Percentiles rank a stretch among this genome's conserved stretches.
Conservation (phyloP, 2,888 invertebrate genomes). For the Hirtodrosophila duncani region DNA sequence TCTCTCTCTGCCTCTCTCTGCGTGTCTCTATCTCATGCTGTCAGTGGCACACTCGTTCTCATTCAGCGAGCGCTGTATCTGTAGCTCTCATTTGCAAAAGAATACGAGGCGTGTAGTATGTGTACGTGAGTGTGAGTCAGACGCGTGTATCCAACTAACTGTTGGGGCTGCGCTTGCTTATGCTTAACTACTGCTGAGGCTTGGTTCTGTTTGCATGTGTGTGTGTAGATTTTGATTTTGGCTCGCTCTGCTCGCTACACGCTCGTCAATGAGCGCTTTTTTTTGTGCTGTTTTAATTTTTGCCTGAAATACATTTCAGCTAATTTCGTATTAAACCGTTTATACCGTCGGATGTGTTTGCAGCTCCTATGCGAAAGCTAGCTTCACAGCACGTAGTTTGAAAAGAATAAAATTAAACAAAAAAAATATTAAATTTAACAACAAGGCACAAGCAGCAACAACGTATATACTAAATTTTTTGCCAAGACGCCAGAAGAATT, state of each 20-base stretch:
- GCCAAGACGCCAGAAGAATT: too few species aligned
- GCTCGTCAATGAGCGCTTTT: slow-evolving; percentile 55
- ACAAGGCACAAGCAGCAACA: too few species aligned
- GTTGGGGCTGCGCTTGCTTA: slow-evolving; percentile 43
- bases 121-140: slow-evolving; percentile 14
- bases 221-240: slow-evolving; percentile 9
- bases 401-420: slow-evolving; percentile 1
- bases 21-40: neutral
- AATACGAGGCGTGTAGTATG: slow-evolving; percentile 18
- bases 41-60: slow-evolving; percentile 7
- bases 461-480: too few species aligned
- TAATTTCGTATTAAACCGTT: slow-evolving; percentile 77
- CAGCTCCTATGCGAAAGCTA: slow-evolving; percentile 64
- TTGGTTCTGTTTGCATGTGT: slow-evolving; percentile 5
- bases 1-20: slow-evolving; percentile 28
- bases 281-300: slow-evolving; percentile 66
- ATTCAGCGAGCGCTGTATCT: slow-evolving; percentile 1
- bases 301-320: slow-evolving; percentile 75
- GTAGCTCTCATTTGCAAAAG: slow-evolving; percentile 17
- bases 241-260: slow-evolving; percentile 8
- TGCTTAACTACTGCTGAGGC: slow-evolving; percentile 5
- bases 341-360: slow-evolving; percentile 74
- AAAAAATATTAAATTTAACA: too few species aligned
- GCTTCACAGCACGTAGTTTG: slow-evolving; percentile 48
- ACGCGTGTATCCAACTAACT: slow-evolving; percentile 50